Base-by-base conservation (phyloP, 2,888 invertebrate genomes). In the Tetrapedia diversipes region DNA sequence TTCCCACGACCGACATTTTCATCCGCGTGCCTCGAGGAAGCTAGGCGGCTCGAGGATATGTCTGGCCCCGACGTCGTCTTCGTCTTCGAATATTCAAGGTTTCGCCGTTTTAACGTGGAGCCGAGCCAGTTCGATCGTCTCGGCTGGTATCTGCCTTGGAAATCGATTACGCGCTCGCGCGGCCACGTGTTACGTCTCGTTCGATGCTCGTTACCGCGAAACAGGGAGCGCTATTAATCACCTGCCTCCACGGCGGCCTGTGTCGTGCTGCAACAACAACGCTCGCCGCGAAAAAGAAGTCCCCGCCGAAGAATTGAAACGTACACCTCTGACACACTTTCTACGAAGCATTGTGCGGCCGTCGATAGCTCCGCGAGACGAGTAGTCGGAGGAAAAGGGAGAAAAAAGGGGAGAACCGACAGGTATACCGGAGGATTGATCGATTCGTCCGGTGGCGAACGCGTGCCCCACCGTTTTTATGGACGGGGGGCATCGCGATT, bases 261-360 rank as follows among this genome's bases (percentile, higher is more conserved):
- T n/a, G 39, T 49, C 16, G 8, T 24, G 56, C n/a, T 4, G 59
- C 49, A 27, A 65, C 49, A 27, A 65, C 72, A 66, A 80, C 69
- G 80, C 54, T 80, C 69, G 72, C 80, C 77, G 80, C 80, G 80
- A 81, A 81, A 81, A 81, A 73, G n/a, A n/a, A n/a, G n/a, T 74
- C 77, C 45, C 60, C 59, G 43, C 57, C 53, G 65, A 70, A 80
- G 80, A 81, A 80, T 81, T 81, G 81, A 81, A 81, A 81, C 81
- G 79, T 81, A 82, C 67, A 82, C 79, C 81, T 81, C 73, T 79
- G 81, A 82, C 81, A 82, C 77, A 82, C 81, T 82, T 82, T 81
- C 81, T 72, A 77, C 7, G 76, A 66, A 54, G 69, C 69, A 79
- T 79, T 76, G 76, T 75, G 54, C 49, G 66, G 43, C 60, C 49